Evolutionary conservation across 1,140 invertebrate genomes (phyloP), one percentile per base, ranked within the genome.

Genomic region (Drusus annulatus): DNA sequence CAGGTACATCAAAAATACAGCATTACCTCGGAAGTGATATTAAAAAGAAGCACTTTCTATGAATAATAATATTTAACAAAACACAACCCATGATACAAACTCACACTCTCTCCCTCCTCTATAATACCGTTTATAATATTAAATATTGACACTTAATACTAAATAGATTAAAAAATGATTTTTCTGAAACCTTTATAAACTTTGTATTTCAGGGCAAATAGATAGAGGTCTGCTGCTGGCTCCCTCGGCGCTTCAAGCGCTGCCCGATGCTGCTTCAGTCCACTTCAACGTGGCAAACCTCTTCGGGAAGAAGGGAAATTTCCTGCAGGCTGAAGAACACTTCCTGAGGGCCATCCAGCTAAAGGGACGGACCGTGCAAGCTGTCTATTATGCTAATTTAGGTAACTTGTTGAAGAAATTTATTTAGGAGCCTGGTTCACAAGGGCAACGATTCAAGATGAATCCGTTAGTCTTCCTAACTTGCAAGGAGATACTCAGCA

Each of bases 201-300:
- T 28, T 28, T 15, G 21, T 45, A 5, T 76, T 85, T 56, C 84
- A 94, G 93, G 91, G 76, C 87, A 91, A 81, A 89, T 91, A n/a
- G 89, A 93, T 8, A 90, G 93, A 86, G 96, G 96, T 15, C 87
- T 96, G 65, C 87, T 92, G 82, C 85, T 94, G 68, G 96, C 93
- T 5, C 88, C 91, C 7, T 89, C 92, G 85, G 96, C 95, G 3
- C 85, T 98, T 3, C 85, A 86, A 36, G 88, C 93, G 83, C 86
- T 97, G 60, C 94, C 95, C 0, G 87, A 94, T 65, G 93, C 96
- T 28, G 91, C 95, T 0, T 91, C 92, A 6, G 90, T 98, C 25
- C 92, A 96, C 86, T 98, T 98, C 84, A 96, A 96, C 84, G 87
- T 97, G 31, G 98, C 94, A 0, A 98, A 98, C 87, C 94, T 96